Percentiles rank a stretch among this genome's conserved stretches.
phyloP scores from a whole-genome alignment of 2,113 vertebrate species.

The Platichthys stellatus region DNA sequence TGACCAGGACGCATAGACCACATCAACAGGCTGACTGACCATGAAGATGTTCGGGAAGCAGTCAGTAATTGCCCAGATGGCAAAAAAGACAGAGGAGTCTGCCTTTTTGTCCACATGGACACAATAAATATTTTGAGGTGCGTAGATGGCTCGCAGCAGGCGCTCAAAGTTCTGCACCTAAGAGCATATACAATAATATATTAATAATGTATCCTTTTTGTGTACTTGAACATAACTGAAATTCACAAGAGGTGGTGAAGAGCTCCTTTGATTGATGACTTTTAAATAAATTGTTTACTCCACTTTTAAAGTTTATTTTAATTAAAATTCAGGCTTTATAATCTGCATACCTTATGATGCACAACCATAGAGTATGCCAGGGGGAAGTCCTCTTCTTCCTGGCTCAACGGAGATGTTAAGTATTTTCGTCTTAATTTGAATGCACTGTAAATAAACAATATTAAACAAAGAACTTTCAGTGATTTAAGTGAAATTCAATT shows the following conservation, averaged over 20 bases:
- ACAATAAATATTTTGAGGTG: constrained; percentile 86
- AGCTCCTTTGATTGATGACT: neutral
- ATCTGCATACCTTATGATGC: constrained; percentile 84
- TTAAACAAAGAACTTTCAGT: neutral
- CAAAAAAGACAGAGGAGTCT: constrained; percentile 73
- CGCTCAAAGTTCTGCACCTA: constrained; percentile 76
- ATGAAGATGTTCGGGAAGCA: constrained; percentile 92
- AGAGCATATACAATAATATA: neutral
- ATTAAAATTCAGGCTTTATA: neutral
- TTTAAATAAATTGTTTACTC: neutral
- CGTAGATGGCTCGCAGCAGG: constrained; percentile 78
- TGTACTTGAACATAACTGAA: too few species aligned
- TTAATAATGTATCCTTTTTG: too few species aligned
- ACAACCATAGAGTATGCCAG: constrained; percentile 92
- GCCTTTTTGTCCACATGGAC: constrained; percentile 89
- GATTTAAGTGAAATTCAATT: neutral
- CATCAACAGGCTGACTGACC: constrained; percentile 82
- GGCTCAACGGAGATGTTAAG: constrained; percentile 84
- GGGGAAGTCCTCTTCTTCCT: constrained; percentile 88
- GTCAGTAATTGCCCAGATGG: constrained; percentile 82
- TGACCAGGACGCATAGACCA: constrained; percentile 89
- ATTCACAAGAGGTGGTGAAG: neutral
- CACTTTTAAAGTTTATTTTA: neutral
- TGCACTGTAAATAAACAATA: constrained; percentile 38
- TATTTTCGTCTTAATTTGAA: constrained; percentile 88